Evolutionary conservation across 1,140 invertebrate species (phyloP), one percentile per base, ranked within the genome.

Genomic region (Melanaphis sacchari): DNA sequence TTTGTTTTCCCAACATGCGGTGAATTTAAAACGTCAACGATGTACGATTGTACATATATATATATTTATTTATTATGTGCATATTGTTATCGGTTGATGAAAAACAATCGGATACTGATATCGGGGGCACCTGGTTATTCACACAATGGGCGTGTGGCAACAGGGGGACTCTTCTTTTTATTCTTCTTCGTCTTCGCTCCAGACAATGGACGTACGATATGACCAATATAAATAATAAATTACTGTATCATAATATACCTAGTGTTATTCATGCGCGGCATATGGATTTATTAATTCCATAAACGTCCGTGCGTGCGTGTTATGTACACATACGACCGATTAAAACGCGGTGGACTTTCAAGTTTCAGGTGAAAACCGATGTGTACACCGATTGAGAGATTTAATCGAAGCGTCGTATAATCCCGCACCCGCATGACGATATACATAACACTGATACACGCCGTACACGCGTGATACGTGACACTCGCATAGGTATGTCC

Each of bases 41-140:
- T 54, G 26, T 59, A 9, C 21, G 59, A 4, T n/a, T 18, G 59
- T 66, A 66, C n/a, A 87, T 6, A 85, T 85, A 43, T 40, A 24
- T 82, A 38, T n/a, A 82, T 54, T n/a, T 36, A 76, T 76, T 7
- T 81, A 38, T 81, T 38, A 24, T 82, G 36, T 43, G 31, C 43
- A 43, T 46, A 88, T 89, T 89, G 88, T 89, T 89, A 54, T 46
- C 46, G 52, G 52, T 66, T 66, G 89, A 90, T 90, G 52, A 40
- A 66, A 90, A 90, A 90, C 89, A 90, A 90, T 90, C 89, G 89
- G 38, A 49, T 90, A 90, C 89, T n/a, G 89, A 66, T 90, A 90
- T 90, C 89, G 89, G 49, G 89, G 89, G 89, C 52, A 90, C 89
- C 54, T 21, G 54, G 89, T 90, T n/a, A n/a, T 90, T 66, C 89